Evolutionary conservation across 2,797 vertebrate genomes (phyloP), one percentile per base, ranked within the genome.

Genomic region (Apodemus agrarius): DNA sequence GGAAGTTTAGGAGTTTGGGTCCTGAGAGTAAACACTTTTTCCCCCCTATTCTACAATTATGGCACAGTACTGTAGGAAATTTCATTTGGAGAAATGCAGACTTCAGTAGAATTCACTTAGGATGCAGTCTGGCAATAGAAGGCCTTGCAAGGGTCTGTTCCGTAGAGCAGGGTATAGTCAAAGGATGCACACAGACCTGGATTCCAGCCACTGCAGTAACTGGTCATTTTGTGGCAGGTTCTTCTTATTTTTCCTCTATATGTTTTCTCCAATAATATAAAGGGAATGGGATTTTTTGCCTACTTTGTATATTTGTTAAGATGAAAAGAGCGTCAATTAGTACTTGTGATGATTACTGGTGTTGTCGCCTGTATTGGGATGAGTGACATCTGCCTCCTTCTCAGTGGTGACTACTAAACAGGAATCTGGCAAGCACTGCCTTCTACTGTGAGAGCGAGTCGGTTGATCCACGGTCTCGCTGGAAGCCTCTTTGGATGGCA

Each of bases 81-180:
- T 95, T 88, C 9, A n/a, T 81, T 96, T 86, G 88, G 72, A 75
- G 76, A 89, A 81, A 22, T 93, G 29, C 76, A 59, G 75, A 72
- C 17, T 43, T 75, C n/a, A 89, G 87, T 59, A 69, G 26, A 83
- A 54, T 85, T 94, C 65, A 29, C 54, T 54, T 67, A 82, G 57
- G 46, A 78, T 57, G 46, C 86, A 74, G 21, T 24, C 12, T 46
- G 63, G 22, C 40, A 61, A 49, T 9, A 31, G 57, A 65, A 72
- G 43, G 43, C 22, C 24, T 72, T 54, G 9, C 57, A 65, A n/a
- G 8, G 37, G 65, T 94, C 46, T 21, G 81, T 79, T 96, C 80
- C 14, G 14, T 31, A 40, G 59, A 79, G 6, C 17, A 84, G n/a
- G 52, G 29, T n/a, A 29, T 34, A n/a, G 57, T 16, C 11, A 52